phyloP scores from a whole-genome alignment of 2,888 invertebrate genomes.

The Epirrhoe tristata region DNA sequence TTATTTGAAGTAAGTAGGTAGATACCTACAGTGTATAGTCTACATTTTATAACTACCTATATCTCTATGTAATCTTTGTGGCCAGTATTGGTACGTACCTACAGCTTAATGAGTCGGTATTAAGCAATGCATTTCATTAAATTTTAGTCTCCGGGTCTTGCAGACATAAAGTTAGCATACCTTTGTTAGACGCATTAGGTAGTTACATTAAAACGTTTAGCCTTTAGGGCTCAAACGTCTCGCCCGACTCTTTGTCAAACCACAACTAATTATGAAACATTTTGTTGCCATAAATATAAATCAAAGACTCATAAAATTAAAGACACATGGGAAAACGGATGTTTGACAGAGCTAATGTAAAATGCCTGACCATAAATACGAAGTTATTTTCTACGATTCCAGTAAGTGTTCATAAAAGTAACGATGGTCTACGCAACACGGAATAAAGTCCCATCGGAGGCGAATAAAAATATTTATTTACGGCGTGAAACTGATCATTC shows the following conservation, averaged over 20 bases:
- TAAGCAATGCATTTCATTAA: too few relatives aligned
- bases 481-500: constrained; percentile 73
- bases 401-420: constrained; percentile 20
- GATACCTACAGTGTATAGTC: not conserved
- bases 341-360: constrained; percentile 26
- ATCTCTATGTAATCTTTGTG: too few relatives aligned
- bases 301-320: constrained; percentile 29
- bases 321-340: constrained; percentile 39
- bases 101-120: too few relatives aligned
- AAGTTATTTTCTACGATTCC: constrained; percentile 12
- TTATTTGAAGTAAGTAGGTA: constrained; percentile 56
- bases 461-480: constrained; percentile 57
- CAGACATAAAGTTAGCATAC: not conserved
- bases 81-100: too few relatives aligned
- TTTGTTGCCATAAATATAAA: constrained; percentile 2
- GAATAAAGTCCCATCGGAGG: constrained; percentile 31
- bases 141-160: not conserved
- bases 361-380: constrained; percentile 18
- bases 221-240: not conserved
- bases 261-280: constrained; percentile 10
- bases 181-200: not conserved
- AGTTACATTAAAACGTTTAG: not conserved
- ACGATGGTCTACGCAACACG: constrained; percentile 16
- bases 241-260: not conserved
- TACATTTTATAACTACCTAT: too few relatives aligned